Percentiles rank a stretch among this genome's conserved stretches.
Conservation (phyloP, 2,888 invertebrate genomes). For the Calameuta filiformis region DNA sequence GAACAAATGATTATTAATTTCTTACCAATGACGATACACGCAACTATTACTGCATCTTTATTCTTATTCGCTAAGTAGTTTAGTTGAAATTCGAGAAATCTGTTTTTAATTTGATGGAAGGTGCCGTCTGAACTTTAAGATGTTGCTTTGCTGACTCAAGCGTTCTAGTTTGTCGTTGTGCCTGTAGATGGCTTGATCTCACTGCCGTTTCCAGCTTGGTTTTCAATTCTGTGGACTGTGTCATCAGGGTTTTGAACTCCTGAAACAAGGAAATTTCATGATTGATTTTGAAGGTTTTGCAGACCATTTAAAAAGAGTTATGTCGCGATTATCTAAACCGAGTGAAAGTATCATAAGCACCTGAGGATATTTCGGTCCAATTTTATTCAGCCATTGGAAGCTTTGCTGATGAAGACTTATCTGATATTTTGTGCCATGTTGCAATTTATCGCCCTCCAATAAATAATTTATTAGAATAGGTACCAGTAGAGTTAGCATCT, state of each 20-base stretch:
- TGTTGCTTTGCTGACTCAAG: conserved; percentile 56
- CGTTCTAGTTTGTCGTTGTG: conserved; percentile 67
- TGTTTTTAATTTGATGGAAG: conserved; percentile 91
- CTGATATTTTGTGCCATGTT: conserved; percentile 73
- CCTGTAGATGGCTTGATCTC: conserved; percentile 74
- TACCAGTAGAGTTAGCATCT: conserved; percentile 88
- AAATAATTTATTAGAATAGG: conserved; percentile 91
- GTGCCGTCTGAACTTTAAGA: conserved; percentile 67
- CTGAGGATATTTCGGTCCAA: conserved; percentile 93
- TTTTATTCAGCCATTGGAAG: conserved; percentile 88
- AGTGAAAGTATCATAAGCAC: conserved; percentile 60
- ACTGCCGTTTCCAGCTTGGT: conserved; percentile 88
- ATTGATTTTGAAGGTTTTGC: neutral
- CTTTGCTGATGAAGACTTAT: conserved; percentile 87
- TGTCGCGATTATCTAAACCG: neutral
- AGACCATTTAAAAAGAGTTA: neutral
- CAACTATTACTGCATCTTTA: neutral
- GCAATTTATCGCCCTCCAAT: conserved; percentile 75
- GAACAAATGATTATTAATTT: conserved; percentile 10
- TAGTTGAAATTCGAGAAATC: conserved; percentile 94
- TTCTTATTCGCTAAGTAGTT: conserved; percentile 29
- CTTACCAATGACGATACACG: neutral
- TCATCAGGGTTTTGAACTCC: conserved; percentile 93
- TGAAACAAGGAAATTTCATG: conserved; percentile 55
- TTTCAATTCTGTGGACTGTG: conserved; percentile 82